These are phyloP conservation scores for Machaerirhynchus nigripectus DNA, from an alignment of 2,113 vertebrate genomes.

Conservation along the genomic window DNA sequence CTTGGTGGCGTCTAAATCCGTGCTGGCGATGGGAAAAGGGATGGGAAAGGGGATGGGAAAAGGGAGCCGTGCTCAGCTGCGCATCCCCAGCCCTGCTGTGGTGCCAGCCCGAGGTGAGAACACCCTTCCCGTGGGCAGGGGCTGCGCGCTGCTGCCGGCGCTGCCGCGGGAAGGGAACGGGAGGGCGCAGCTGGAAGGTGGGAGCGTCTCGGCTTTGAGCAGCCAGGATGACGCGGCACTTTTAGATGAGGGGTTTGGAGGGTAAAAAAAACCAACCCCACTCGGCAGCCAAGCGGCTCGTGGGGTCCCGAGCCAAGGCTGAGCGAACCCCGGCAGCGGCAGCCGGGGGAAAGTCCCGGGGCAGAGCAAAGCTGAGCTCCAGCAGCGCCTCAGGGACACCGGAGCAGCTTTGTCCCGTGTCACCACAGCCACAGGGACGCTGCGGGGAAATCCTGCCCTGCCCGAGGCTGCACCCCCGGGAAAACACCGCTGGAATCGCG, in stretches of 20 bases:
- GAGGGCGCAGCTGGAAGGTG: not conserved
- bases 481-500: accelerated
- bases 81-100: not conserved
- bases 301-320: not conserved
- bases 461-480: not conserved
- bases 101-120: not conserved
- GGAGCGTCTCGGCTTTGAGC: not conserved
- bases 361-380: not conserved
- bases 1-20: not conserved
- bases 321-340: not conserved
- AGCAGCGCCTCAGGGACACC: not conserved
- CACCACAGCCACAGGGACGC: not conserved
- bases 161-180: not conserved
- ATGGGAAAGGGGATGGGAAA: not conserved
- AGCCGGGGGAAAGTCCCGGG: not conserved
- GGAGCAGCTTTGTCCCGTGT: not conserved
- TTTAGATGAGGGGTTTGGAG: not conserved
- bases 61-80: not conserved
- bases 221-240: not conserved
- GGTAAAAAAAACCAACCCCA: too few relatives aligned
- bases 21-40: not conserved
- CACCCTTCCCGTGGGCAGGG: not conserved
- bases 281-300: not conserved
- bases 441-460: not conserved
- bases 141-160: not conserved